Percentiles rank a stretch among this genome's conserved stretches.
These are phyloP conservation scores for Sebastes itinus DNA, from an alignment of 2,797 vertebrate species.

Conservation along the genomic window DNA sequence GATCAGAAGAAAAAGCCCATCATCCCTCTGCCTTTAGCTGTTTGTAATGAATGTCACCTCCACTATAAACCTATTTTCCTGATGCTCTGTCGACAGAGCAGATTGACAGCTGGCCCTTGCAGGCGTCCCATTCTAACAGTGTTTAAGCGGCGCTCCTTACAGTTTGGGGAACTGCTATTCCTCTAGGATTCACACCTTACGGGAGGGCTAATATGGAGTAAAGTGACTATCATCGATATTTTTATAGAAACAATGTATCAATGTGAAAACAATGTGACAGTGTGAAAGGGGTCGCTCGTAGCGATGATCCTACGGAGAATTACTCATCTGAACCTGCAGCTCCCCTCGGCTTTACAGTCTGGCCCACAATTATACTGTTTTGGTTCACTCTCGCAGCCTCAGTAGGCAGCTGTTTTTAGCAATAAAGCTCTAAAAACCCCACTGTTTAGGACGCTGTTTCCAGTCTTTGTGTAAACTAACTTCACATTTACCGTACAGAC, in stretches of 20 bases:
- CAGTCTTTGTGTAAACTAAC: neutral
- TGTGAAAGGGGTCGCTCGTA: neutral
- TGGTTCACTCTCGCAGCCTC: neutral
- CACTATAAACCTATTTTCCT: slow-evolving; percentile 30
- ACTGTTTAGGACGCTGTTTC: neutral
- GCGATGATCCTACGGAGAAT: neutral
- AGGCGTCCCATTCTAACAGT: slow-evolving; percentile 15
- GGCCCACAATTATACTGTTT: neutral
- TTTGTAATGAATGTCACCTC: slow-evolving; percentile 59
- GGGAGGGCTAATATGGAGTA: neutral
- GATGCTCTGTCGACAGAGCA: slow-evolving; percentile 19
- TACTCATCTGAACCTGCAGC: neutral
- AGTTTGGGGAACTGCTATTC: neutral
- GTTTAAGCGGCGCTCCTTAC: neutral
- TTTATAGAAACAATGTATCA: neutral
- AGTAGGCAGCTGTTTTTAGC: neutral
- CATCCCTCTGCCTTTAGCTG: slow-evolving; percentile 32
- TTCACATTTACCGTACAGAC: neutral
- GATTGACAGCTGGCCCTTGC: slow-evolving; percentile 23
- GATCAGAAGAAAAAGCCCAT: slow-evolving; percentile 58
- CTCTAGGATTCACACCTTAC: neutral
- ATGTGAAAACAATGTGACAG: neutral
- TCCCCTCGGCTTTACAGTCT: neutral
- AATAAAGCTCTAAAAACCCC: neutral
- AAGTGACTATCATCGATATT: neutral